Evolutionary conservation across 2,797 vertebrate genomes (phyloP), one percentile per base, ranked within the genome.

Genomic region (Oceanodroma leucorhoa): DNA sequence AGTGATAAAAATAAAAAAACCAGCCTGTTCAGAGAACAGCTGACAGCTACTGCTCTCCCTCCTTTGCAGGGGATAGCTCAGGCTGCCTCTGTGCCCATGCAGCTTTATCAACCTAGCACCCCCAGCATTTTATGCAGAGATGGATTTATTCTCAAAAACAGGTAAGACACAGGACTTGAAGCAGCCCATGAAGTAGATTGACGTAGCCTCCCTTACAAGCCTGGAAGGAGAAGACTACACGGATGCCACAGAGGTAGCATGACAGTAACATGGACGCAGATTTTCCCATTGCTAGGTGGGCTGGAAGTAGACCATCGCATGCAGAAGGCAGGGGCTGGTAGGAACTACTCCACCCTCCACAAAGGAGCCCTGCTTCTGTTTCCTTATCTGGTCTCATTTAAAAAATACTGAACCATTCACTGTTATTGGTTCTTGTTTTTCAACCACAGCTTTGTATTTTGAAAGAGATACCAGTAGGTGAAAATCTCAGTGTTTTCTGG

Each of bases 181-280:
- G 20, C 4, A 51, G 26, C 43, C 48, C 18, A 23, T 61, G 30
- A 41, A 62, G 27, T 13, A 3, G 1, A 13, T 10, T 3, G 2
- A 14, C 1, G 1, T 32, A 53, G 50, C 22, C 22, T 72, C 22
- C 29, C 13, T 30, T 61, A 53, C 8, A 38, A 27, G 16, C 55
- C 46, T 40, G 24, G 27, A 15, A 22, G 24, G 40, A 50, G 15
- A 70, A 22, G 20, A 26, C 32, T 30, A 30, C 18, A 18, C 0
- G 2, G 26, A 17, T 45, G 16, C 12, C 29, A 27, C 11, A 36
- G 34, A 61, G 11, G 7, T 22, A 36, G 11, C 29, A 5, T 1
- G 13, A 21, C 21, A 36, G 4, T 48, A 53, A 55, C 5, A 30
- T 0, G 6, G 50, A 18, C 4, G 0, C 4, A 61, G 16, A 15